Base-by-base conservation (phyloP, 2,113 vertebrate genomes). In the Phocoena phocoena region DNA sequence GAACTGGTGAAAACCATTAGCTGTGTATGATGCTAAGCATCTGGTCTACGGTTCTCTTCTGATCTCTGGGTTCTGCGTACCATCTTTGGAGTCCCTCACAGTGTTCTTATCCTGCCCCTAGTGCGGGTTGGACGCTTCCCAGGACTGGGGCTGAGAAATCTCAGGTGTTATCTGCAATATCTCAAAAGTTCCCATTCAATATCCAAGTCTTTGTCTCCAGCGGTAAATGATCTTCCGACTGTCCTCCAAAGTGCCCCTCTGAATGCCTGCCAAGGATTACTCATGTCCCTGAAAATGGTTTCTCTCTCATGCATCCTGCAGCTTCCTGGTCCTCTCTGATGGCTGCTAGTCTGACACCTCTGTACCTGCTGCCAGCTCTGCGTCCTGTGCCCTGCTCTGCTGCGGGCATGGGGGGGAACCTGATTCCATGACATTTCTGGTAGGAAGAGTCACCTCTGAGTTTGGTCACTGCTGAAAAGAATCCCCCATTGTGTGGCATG, bases 181-280 rank as follows among this genome's bases (percentile, higher is more conserved):
- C 94, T 71, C 47, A 62, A 12, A 96, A 88, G 92, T 96, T 97
- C 90, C 36, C 87, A 33, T 96, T 93, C 94, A 68, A 50, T 92
- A 95, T 81, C 84, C 41, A 17, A 76, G 93, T 95, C 83, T 96
- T 88, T 92, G 90, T 97, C 86, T 76, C 41, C 70, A 41, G 18
- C 6, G 21, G 95, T 85, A 97, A 97, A 63, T 77, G 92, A 97
- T 92, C 92, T 81, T 96, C 96, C 44, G 5, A 76, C 10, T 96
- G 84, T 92, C 76, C 83, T 96, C 70, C 95, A 93, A 90, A 97
- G 98, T 97, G 97, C 70, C 96, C 95, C 55, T 88, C 95, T 97
- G 97, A 97, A 96, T 77, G 93, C 65, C 53, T 81, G 97, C 94
- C 97, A 97, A 94, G 44, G 60, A 92, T 96, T 70, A 92, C 92